A percentile compares a stretch with the other conserved stretches of the same genome.
These are phyloP conservation scores for Drosophila mayri DNA, from an alignment of 1,140 invertebrate genomes.

Conservation along the genomic window DNA sequence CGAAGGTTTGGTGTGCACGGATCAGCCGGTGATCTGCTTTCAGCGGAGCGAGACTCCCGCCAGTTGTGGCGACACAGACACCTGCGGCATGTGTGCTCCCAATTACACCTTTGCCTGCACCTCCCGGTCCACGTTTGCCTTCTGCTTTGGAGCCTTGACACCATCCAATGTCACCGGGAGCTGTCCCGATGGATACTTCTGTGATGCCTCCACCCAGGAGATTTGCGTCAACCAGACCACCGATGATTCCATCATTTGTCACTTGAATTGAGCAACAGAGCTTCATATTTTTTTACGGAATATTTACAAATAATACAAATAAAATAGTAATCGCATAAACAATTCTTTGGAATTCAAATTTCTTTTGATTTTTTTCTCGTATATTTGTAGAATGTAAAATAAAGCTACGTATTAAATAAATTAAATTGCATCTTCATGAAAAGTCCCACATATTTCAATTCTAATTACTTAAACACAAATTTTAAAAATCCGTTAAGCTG, in stretches of 20 bases:
- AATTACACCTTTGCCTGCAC: constrained; percentile 75
- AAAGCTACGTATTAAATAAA: too few relatives aligned
- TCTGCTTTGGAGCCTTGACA: constrained; percentile 70
- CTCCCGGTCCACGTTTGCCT: constrained; percentile 67
- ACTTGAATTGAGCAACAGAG: constrained; percentile 20
- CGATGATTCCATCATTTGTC: constrained; percentile 60
- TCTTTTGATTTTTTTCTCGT: background rate
- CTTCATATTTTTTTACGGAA: too few relatives aligned
- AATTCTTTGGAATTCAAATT: background rate
- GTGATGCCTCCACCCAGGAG: constrained; percentile 56
- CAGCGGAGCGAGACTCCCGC: constrained; percentile 62
- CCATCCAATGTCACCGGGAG: constrained; percentile 61
- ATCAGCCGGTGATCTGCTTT: constrained; percentile 72
- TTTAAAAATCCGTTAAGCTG: background rate
- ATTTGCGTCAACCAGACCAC: constrained; percentile 57
- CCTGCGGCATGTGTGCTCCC: constrained; percentile 66
- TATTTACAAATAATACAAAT: too few relatives aligned
- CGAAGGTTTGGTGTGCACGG: constrained; percentile 75
- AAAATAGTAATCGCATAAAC: background rate
- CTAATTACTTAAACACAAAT: background rate
- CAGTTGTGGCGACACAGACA: constrained; percentile 76
- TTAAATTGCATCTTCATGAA: too few relatives aligned
- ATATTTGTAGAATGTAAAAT: background rate
- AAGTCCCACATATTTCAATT: too few relatives aligned
- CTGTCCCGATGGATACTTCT: constrained; percentile 58